Evolutionary conservation across 2,113 vertebrate genomes (phyloP), one percentile per base, ranked within the genome.

Genomic region (Ciconia boyciana): DNA sequence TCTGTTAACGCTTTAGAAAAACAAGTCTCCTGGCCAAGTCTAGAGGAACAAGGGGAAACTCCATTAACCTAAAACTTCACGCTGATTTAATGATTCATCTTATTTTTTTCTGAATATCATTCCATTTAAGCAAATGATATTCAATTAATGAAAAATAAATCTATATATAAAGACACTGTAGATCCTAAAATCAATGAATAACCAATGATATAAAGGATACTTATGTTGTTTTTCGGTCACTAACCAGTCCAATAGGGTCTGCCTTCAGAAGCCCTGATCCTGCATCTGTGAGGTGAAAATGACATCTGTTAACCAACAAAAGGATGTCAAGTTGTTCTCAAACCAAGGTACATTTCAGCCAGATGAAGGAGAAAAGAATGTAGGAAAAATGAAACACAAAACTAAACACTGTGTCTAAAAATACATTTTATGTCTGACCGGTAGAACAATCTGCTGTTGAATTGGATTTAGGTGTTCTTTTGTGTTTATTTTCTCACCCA

Each of bases 181-280:
- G 28, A 55, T 39, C 6, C 11, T 84, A 76, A 94, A 62, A 66
- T 58, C 13, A 74, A 21, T 32, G 1, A 70, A 64, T 54, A 89
- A 46, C 4, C 13, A 66, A 34, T 1, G 4, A 44, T 28, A n/a
- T 2, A 54, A 84, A 52, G 21, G 12, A 54, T n/a, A n/a, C 10
- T 64, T 62, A 3, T 0, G 0, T 24, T 74, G 13, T 1, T 22
- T 80, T 79, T 87, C 9, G 3, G 21, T 87, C 43, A 51, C 19
- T 70, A 87, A 76, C 11, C 16, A 41, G 15, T 84, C 18, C 25
- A 24, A 7, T 20, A 22, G 10, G 1, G 2, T 68, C 51, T 93
- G 10, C 44, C 18, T 60, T 77, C 51, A 91, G 44, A 72, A 83
- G 24, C 9, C 9, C 17, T 20, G 5, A 49, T 87, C 16, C 41